phyloP scores from a whole-genome alignment of 2,113 vertebrate genomes.

The Perca schrenkii region DNA sequence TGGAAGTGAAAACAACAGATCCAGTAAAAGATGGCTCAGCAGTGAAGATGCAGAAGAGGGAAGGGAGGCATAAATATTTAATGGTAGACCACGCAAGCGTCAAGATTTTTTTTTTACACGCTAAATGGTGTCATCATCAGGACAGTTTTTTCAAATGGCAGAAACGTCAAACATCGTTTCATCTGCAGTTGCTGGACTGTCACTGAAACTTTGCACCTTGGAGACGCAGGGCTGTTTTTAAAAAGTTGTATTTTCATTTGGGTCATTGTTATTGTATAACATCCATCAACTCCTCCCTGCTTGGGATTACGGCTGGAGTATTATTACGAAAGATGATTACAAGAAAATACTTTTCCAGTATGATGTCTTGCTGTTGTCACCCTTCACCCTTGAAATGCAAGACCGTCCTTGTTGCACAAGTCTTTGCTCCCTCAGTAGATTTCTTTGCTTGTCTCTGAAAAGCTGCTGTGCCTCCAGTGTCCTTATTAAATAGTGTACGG shows the following conservation, averaged over 20 bases:
- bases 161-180: background rate
- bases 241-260: conserved; percentile 35
- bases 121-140: conserved; percentile 24
- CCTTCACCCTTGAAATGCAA: conserved; percentile 40
- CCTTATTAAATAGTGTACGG: conserved; percentile 40
- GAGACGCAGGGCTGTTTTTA: conserved; percentile 17
- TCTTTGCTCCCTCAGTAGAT: conserved; percentile 33
- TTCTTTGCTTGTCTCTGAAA: conserved; percentile 28
- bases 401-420: conserved; percentile 42
- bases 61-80: conserved; percentile 28
- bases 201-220: conserved; percentile 21
- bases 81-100: background rate
- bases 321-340: conserved; percentile 54
- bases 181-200: conserved; percentile 26
- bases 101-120: background rate
- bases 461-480: conserved; percentile 45
- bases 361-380: conserved; percentile 26
- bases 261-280: conserved; percentile 26
- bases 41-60: background rate
- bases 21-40: conserved; percentile 13
- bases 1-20: background rate
- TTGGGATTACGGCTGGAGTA: conserved; percentile 23
- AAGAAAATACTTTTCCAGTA: conserved; percentile 30
- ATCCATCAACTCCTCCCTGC: conserved; percentile 24
- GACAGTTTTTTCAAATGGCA: conserved; percentile 11